Evolutionary conservation across 2,113 vertebrate species (phyloP).

Genomic region (Xiphias gladius): DNA sequence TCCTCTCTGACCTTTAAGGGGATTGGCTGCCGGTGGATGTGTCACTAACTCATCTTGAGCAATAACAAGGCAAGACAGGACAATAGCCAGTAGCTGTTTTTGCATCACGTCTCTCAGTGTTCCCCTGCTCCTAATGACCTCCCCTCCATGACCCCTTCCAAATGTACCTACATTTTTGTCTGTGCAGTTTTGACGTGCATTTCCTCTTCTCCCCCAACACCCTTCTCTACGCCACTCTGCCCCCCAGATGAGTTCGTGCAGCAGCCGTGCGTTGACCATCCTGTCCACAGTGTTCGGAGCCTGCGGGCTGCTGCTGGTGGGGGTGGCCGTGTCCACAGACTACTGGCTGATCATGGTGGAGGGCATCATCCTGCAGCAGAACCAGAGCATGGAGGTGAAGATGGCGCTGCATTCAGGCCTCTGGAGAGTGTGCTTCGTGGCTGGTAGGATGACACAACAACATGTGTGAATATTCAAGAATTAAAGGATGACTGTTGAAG

Average conservation of each 20-base stretch:
- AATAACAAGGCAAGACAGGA: conserved; percentile 51
- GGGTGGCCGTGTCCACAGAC: conserved; percentile 94
- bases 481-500: background rate
- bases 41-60: conserved; percentile 60
- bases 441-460: conserved; percentile 81
- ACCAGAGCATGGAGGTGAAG: conserved; percentile 94
- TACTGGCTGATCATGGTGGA: conserved; percentile 97
- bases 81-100: conserved; percentile 48
- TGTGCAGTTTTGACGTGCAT: conserved; percentile 10
- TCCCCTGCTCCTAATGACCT: conserved; percentile 12
- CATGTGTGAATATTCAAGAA: background rate
- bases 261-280: conserved; percentile 93
- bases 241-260: conserved; percentile 92
- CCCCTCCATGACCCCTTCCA: conserved; percentile 3
- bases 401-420: conserved; percentile 94
- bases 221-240: conserved; percentile 11
- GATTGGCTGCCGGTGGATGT: conserved; percentile 66
- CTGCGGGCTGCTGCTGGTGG: conserved; percentile 92
- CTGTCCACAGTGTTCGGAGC: conserved; percentile 94
- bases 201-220: conserved; percentile 18
- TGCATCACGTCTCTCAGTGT: conserved; percentile 52
- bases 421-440: conserved; percentile 95
- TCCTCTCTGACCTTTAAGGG: conserved; percentile 65
- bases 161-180: conserved; percentile 14
- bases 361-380: conserved; percentile 92